phyloP scores from a whole-genome alignment of 2,888 invertebrate species.

The Tinea semifulvella region DNA sequence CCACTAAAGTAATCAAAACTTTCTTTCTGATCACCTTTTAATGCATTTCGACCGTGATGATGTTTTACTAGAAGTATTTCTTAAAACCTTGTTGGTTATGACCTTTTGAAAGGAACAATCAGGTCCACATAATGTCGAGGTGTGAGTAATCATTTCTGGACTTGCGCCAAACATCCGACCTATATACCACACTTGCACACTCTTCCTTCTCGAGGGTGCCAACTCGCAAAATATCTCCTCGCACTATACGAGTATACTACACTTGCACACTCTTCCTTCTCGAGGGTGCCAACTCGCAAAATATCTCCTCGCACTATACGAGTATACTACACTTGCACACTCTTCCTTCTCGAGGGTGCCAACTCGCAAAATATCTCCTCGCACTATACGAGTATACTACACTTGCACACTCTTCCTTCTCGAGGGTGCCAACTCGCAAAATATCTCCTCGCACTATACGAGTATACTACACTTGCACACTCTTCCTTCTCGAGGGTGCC shows the following conservation, averaged over 20 bases:
- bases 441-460: slow-evolving; percentile 1
- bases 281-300: slow-evolving; percentile 17
- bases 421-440: slow-evolving; percentile 17
- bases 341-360: slow-evolving; percentile 36
- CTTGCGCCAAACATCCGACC: slow-evolving; percentile 51
- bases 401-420: slow-evolving; percentile 38
- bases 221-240: slow-evolving; percentile 6
- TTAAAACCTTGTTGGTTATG: no score
- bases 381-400: slow-evolving; percentile 30
- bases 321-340: slow-evolving; percentile 34
- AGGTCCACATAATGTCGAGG: slow-evolving; percentile 11
- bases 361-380: slow-evolving; percentile 6
- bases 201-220: slow-evolving; percentile 36
- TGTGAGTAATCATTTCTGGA: slow-evolving; percentile 30
- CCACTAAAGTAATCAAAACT: no score
- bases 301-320: slow-evolving; percentile 1
- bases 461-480: no score
- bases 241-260: slow-evolving; percentile 30
- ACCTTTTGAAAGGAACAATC: slow-evolving; percentile 13
- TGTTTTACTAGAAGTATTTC: no score
- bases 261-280: slow-evolving; percentile 38
- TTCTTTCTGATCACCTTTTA: no score
- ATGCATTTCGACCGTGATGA: no score
- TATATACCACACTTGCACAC: slow-evolving; percentile 39
- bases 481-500: no score